phyloP scores from a whole-genome alignment of 2,797 vertebrate species.

The Helarctos malayanus region DNA sequence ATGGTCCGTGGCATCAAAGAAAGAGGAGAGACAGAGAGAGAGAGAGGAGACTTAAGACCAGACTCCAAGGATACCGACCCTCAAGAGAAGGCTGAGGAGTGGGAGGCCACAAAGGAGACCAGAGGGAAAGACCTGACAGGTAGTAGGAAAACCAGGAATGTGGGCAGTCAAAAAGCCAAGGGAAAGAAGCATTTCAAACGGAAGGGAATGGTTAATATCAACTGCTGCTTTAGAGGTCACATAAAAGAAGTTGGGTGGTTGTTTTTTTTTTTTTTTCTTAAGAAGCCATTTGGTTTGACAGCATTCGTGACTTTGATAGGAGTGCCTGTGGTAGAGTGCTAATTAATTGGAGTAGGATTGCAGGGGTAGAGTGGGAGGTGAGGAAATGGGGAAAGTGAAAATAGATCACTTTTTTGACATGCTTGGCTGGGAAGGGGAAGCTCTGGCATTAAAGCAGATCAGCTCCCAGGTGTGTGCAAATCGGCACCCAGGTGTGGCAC shows the following conservation, averaged over 20 bases:
- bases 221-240: constrained; percentile 42
- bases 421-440: neutral
- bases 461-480: constrained; percentile 12
- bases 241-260: neutral
- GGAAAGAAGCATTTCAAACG: constrained; percentile 39
- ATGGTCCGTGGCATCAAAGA: neutral
- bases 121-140: neutral
- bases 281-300: constrained; percentile 68
- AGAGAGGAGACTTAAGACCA: neutral
- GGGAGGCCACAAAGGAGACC: neutral
- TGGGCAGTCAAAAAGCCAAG: neutral
- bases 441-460: constrained; percentile 59
- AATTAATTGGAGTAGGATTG: constrained; percentile 51
- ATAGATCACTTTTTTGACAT: constrained; percentile 62
- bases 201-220: constrained; percentile 44
- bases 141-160: neutral
- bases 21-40: neutral
- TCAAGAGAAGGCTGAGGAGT: neutral
- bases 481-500: neutral
- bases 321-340: constrained; percentile 52
- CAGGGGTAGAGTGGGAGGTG: constrained; percentile 39
- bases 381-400: constrained; percentile 63
- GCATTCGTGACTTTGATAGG: constrained; percentile 53
- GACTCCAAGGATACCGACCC: constrained; percentile 11
- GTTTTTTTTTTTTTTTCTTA: neutral